Conservation (phyloP, 1,140 invertebrate genomes). For the Drosophila parabipectinata region DNA sequence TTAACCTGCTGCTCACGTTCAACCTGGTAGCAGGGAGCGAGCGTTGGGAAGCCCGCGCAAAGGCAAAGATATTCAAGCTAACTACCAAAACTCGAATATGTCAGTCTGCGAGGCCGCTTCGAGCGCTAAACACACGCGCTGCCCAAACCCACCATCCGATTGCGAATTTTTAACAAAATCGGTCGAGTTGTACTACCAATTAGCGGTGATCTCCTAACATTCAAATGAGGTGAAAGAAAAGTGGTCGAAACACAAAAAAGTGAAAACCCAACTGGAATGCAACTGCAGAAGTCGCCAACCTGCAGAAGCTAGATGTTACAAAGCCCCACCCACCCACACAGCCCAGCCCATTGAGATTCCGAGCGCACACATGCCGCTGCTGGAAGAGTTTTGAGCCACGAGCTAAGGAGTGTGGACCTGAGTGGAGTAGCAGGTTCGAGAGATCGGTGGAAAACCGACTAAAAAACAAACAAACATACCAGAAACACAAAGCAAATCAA, state of each 20-base stretch:
- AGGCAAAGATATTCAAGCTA: slow-evolving; percentile 36
- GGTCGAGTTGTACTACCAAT: slow-evolving; percentile 13
- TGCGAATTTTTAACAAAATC: neutral
- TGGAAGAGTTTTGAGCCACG: slow-evolving; percentile 33
- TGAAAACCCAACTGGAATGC: slow-evolving; percentile 38
- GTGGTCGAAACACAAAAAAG: slow-evolving; percentile 15
- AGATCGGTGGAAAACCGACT: slow-evolving; percentile 35
- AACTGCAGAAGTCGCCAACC: slow-evolving; percentile 22
- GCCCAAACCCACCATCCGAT: neutral
- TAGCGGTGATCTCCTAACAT: slow-evolving; percentile 10
- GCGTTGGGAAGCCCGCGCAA: slow-evolving; percentile 16
- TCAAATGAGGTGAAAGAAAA: slow-evolving; percentile 39
- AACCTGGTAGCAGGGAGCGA: slow-evolving; percentile 9
- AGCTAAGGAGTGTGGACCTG: slow-evolving; percentile 11
- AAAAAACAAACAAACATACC: slow-evolving; percentile 24
- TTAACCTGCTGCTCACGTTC: slow-evolving; percentile 72
- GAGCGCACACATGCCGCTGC: slow-evolving; percentile 27
- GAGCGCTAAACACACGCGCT: slow-evolving; percentile 36
- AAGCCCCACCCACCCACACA: slow-evolving; percentile 28
- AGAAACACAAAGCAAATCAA: slow-evolving; percentile 1
- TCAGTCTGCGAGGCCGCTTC: slow-evolving; percentile 67
- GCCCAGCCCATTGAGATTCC: slow-evolving; percentile 38
- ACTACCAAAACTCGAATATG: slow-evolving; percentile 29
- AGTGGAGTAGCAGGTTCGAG: slow-evolving; percentile 27
- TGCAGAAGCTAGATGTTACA: slow-evolving; percentile 12